Base-by-base conservation (phyloP, 2,888 invertebrate genomes). In the Halictus quadricinctus region DNA sequence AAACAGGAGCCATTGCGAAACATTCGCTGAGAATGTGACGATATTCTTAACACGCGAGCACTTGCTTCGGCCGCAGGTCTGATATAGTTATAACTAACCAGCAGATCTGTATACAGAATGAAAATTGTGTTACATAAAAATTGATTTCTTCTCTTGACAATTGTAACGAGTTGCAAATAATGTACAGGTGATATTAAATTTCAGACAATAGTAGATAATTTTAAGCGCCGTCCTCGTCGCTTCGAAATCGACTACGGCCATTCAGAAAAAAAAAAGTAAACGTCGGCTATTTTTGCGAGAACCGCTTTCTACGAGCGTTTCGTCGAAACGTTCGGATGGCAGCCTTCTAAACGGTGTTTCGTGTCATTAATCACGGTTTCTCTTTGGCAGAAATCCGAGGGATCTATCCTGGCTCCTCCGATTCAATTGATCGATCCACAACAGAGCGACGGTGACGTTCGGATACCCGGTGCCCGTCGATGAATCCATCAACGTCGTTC, bases 381-480 rank as follows among this genome's bases (percentile, higher is more conserved):
- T 21, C 48, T 29, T 43, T 75, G 75, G 18, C 25, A 36, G 25
- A 66, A 66, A 43, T 15, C n/a, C 25, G n/a, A 76, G 29, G 15
- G 18, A 76, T 41, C 77, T 29, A 69, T 60, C 64, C 18, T 72
- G 66, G 54, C 82, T 79, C 79, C 43, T 76, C 72, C 66, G 78
- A 88, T 88, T 80, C 86, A 58, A 86, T 83, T 74, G 84, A 84
- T 82, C 43, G 88, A 87, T 85, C 79, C 43, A 76, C 72, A 36
- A 66, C 66, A 60, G 60, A 29, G 29, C 15, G 18, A 25, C 29
- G 66, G 29, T 18, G 29, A 66, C 66, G 79, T 74, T 77, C 74
- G 69, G 54, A 36, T 69, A 77, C 79, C 74, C 79, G 74, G 48
- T 79, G 80, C 60, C 60, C 69, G 73, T 70, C 80, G 83, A 86